Conservation (phyloP, 2,113 vertebrate genomes). For the Varanus komodoensis region DNA sequence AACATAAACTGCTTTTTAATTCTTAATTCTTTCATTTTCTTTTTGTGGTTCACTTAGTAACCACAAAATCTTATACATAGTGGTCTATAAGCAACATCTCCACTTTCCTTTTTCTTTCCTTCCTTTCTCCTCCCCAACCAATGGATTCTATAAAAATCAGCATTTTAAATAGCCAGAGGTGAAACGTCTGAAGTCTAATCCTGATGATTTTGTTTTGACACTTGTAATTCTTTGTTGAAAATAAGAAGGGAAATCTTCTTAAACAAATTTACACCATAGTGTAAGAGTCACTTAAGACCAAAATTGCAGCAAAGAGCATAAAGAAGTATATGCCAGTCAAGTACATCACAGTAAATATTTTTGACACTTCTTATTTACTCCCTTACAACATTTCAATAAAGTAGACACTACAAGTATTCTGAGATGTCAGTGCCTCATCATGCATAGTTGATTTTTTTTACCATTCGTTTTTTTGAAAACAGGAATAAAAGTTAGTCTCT, state of each 20-base stretch:
- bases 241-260: slow-evolving; percentile 52
- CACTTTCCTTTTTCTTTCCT: neutral
- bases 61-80: too few relatives aligned
- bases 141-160: slow-evolving; percentile 29
- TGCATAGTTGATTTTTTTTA: slow-evolving; percentile 41
- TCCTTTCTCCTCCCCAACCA: slow-evolving; percentile 21
- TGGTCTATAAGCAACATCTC: neutral
- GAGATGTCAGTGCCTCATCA: slow-evolving; percentile 5
- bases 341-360: slow-evolving; percentile 42
- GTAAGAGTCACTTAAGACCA: slow-evolving; percentile 47
- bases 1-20: too few relatives aligned
- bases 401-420: slow-evolving; percentile 20
- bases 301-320: slow-evolving; percentile 49
- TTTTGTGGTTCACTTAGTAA: too few relatives aligned
- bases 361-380: slow-evolving; percentile 32
- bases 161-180: slow-evolving; percentile 32
- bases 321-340: slow-evolving; percentile 36
- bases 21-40: too few relatives aligned
- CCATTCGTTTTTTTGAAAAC: slow-evolving; percentile 2
- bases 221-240: slow-evolving; percentile 50
- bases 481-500: neutral
- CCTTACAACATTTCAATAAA: slow-evolving; percentile 43
- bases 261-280: slow-evolving; percentile 21
- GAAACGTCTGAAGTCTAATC: slow-evolving; percentile 44
- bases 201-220: slow-evolving; percentile 40